Base-by-base conservation (phyloP, 2,888 invertebrate genomes). In the Stratiomys singularior region DNA sequence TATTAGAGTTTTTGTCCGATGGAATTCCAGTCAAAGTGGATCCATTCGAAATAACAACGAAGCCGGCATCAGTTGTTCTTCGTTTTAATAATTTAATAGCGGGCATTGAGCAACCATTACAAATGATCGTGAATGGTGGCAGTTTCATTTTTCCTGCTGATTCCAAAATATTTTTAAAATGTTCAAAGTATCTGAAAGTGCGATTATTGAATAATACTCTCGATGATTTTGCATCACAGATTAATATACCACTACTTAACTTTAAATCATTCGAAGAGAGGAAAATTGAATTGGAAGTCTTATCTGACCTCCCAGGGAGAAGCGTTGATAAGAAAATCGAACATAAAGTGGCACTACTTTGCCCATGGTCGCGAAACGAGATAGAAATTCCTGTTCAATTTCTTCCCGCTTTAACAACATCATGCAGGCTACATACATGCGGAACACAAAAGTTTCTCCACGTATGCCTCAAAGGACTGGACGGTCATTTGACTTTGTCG, bases 361-460 rank as follows among this genome's bases (percentile, higher is more conserved):
- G 94, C 84, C 95, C 95, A 0, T 96, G 96, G 94, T 91, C 91
- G 82, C 89, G 90, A 1, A 90, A 92, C 79, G 92, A 93, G 37
- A 89, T 91, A n/a, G 91, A 91, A 80, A 92, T 96, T 63, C 90
- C 91, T 1, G 88, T 97, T 4, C 92, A 93, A 83, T 96, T 97
- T 88, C 90, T 93, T 9, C 93, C 96, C 0, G 97, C 97, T 0
- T 91, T 98, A 85, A 90, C 91, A 82, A 91, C 94, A 0, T 90
- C 91, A 0, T 94, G 95, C 89, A 91, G 94, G 76, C 89, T 98
- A 15, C 93, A 96, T 79, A 96, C 97, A 0, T 93, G 94, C 0
- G 91, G 93, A 82, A 90, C 92, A n/a, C 89, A 94, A 81, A 97
- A 97, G 88, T 96, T 95, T 83, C 85, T 97, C 21, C 95, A 96